These are phyloP conservation scores for Corythaixoides concolor DNA, from an alignment of 2,113 vertebrate species.

Conservation along the genomic window DNA sequence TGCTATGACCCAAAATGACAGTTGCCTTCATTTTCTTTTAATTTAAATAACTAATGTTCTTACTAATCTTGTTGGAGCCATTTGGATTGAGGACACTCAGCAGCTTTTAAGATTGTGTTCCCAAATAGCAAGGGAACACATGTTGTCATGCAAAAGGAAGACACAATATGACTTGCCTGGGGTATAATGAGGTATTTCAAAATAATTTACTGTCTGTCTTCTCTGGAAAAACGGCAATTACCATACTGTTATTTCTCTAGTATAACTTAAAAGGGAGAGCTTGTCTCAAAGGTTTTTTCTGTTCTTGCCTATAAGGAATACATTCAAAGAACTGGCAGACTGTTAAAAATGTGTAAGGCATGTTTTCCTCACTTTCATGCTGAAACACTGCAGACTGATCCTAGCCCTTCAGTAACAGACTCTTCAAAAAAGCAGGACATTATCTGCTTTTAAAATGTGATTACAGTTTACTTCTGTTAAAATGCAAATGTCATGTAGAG, in stretches of 20 bases:
- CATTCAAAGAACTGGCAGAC: neutral
- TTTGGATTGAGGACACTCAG: neutral
- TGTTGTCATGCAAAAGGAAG: neutral
- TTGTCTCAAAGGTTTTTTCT: neutral
- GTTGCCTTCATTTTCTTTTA: neutral
- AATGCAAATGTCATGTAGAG: neutral
- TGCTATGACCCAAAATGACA: neutral
- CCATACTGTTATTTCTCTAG: constrained; percentile 2
- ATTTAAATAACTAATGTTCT: constrained; percentile 16
- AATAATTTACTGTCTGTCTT: constrained; percentile 25
- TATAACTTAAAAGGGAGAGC: neutral
- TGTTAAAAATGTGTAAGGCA: neutral
- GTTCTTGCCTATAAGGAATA: neutral
- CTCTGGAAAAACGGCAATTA: constrained; percentile 45
- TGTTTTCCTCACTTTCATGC: neutral
- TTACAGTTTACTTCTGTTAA: neutral
- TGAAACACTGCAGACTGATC: neutral
- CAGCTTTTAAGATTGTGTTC: neutral
- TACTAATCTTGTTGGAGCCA: neutral
- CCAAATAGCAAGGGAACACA: neutral
- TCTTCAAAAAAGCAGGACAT: neutral
- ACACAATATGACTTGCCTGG: neutral
- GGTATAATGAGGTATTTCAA: constrained; percentile 35
- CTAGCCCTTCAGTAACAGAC: neutral
- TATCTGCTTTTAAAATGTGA: neutral